A percentile compares a stretch with the other conserved stretches of the same genome.
Evolutionary conservation across 2,888 invertebrate genomes (phyloP).

Genomic region (Anthoptus insignis): DNA sequence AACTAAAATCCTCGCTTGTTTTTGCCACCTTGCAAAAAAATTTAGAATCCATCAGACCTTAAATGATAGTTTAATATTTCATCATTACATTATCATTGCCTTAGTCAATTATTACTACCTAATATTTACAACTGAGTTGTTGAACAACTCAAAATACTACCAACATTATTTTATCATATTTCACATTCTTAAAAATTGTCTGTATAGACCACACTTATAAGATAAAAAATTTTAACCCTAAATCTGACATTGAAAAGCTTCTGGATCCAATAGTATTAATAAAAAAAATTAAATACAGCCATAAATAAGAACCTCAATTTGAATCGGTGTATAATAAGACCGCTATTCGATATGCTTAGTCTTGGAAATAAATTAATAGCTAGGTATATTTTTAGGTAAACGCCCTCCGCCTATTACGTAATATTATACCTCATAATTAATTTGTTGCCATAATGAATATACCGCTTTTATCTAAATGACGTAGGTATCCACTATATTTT

Average conservation of each 20-base stretch:
- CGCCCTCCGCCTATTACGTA: neutral
- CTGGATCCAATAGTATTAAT: too few relatives aligned
- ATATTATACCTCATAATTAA: neutral
- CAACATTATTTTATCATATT: too few relatives aligned
- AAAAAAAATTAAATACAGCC: neutral
- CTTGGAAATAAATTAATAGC: neutral
- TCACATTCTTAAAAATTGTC: too few relatives aligned
- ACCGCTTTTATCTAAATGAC: neutral
- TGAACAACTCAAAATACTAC: too few relatives aligned
- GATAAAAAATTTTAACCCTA: neutral
- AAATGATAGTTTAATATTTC: constrained; percentile 8
- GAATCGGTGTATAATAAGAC: neutral
- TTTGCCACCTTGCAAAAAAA: constrained; percentile 38
- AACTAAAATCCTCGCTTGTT: constrained; percentile 52
- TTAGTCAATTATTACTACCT: neutral
- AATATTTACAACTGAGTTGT: neutral
- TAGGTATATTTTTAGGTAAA: neutral
- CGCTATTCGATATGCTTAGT: neutral
- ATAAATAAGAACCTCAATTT: neutral
- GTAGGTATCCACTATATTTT: neutral
- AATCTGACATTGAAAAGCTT: constrained; percentile 1
- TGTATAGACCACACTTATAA: neutral
- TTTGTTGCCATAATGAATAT: constrained; percentile 7
- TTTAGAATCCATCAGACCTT: constrained; percentile 24
- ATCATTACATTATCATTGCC: neutral